Base-by-base conservation (phyloP, 2,888 invertebrate genomes). In the Koerneria pararmatus region DNA sequence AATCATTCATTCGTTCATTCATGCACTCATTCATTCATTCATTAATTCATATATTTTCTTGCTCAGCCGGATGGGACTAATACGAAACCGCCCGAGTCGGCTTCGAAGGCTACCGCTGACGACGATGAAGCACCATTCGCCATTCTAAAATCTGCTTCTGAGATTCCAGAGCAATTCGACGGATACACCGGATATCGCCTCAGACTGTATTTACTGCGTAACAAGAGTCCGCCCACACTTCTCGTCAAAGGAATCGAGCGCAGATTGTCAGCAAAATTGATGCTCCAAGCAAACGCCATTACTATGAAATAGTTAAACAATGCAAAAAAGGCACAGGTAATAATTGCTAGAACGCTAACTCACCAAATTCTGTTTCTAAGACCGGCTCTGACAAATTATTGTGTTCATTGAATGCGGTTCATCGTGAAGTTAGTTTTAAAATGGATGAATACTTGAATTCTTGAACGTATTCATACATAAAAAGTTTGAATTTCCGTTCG, bases 231-330 rank as follows among this genome's bases (percentile, higher is more conserved):
- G 27, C 82, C 82, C 15, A 78, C 78, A 15, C 73, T 82, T 46
- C 74, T 82, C 35, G 82, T 82, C 61, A 82, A 82, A 62, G 80
- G 79, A 66, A 82, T 82, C 66, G 80, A 82, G 67, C 68, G 82
- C 34, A 69, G 78, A 54, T 69, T 76, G 81, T 81, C 61, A 74
- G 78, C 71, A n/a, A n/a, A 29, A 67, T 54, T 22, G 22, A 22
- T 22, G 11, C n/a, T n/a, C n/a, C n/a, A n/a, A n/a, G n/a, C n/a
- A n/a, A n/a, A n/a, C n/a, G n/a, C n/a, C n/a, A n/a, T n/a, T n/a
- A n/a, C n/a, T n/a, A n/a, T n/a, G n/a, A n/a, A 46, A n/a, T 11
- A 15, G 11, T 11, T n/a, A n/a, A 46, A 15, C 11, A 46, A 15
- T 11, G n/a, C 46, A 46, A n/a, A 15, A 15, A n/a, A 15, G 46